phyloP scores from a whole-genome alignment of 2,888 invertebrate genomes.

The Phaedon cochleariae region DNA sequence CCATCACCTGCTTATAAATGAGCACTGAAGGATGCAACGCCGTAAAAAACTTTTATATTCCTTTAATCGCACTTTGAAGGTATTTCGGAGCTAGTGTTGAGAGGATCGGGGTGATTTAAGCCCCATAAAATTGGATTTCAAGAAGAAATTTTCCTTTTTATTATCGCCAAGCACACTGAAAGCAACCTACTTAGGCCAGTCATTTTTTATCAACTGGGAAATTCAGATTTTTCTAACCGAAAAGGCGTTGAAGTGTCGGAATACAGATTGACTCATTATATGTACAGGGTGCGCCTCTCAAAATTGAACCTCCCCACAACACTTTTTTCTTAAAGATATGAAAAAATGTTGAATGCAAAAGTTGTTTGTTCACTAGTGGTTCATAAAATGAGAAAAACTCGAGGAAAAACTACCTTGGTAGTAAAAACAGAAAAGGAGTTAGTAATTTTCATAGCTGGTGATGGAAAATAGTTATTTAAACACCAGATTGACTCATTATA shows the following conservation, averaged over 20 bases:
- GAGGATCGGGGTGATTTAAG: constrained; percentile 29
- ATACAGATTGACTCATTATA: neutral
- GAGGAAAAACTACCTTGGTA: too few species aligned
- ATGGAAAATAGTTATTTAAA: too few species aligned
- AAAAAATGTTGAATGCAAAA: too few species aligned
- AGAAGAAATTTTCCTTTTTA: neutral
- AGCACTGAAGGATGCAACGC: neutral
- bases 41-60: constrained; percentile 2
- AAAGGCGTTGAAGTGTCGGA: neutral
- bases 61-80: neutral
- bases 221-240: neutral
- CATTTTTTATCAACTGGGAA: neutral
- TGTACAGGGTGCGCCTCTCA: too few species aligned
- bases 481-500: too few species aligned
- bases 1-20: neutral
- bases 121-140: constrained; percentile 32
- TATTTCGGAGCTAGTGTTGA: constrained; percentile 15
- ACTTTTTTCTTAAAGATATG: too few species aligned
- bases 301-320: too few species aligned
- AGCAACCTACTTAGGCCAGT: neutral
- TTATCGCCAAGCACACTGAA: neutral
- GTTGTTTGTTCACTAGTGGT: too few species aligned
- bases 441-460: too few species aligned
- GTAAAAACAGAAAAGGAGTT: too few species aligned
- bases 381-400: too few species aligned